Percentiles rank a stretch among this genome's conserved stretches.
These are phyloP conservation scores for Diarsia rubi DNA, from an alignment of 2,888 invertebrate species.

Conservation along the genomic window DNA sequence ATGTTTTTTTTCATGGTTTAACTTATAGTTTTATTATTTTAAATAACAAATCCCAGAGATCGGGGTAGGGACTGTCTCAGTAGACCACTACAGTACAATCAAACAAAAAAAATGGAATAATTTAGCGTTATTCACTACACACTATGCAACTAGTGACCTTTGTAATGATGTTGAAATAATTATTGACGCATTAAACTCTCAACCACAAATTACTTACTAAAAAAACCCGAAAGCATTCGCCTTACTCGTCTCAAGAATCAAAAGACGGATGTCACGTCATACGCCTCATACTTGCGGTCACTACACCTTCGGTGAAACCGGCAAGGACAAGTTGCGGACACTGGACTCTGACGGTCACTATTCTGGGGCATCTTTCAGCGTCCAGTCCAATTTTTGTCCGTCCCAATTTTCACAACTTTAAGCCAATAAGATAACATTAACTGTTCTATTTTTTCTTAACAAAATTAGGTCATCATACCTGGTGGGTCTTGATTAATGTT, in stretches of 20 bases:
- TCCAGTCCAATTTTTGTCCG: not conserved
- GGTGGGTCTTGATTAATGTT: slow-evolving; percentile 5
- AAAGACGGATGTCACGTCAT: not conserved
- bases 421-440: not conserved
- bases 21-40: not conserved
- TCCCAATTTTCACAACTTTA: not conserved
- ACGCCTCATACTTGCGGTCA: slow-evolving; percentile 9
- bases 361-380: not conserved
- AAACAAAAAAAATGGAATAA: not conserved
- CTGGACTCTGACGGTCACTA: not conserved
- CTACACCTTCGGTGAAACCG: slow-evolving; percentile 5
- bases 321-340: not conserved
- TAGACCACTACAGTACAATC: too few relatives aligned
- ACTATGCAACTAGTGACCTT: not conserved
- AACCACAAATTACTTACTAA: slow-evolving; percentile 1
- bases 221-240: slow-evolving; percentile 21
- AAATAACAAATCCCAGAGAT: too few relatives aligned
- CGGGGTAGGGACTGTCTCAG: too few relatives aligned
- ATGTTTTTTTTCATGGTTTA: not conserved
- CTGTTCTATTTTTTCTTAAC: not conserved
- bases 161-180: not conserved
- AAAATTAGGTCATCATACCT: slow-evolving; percentile 4
- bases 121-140: slow-evolving; percentile 4
- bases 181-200: not conserved
- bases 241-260: not conserved